A percentile compares a stretch with the other conserved stretches of the same genome.
These are phyloP conservation scores for Pterocles burchelli DNA, from an alignment of 2,113 vertebrate genomes.

Conservation along the genomic window DNA sequence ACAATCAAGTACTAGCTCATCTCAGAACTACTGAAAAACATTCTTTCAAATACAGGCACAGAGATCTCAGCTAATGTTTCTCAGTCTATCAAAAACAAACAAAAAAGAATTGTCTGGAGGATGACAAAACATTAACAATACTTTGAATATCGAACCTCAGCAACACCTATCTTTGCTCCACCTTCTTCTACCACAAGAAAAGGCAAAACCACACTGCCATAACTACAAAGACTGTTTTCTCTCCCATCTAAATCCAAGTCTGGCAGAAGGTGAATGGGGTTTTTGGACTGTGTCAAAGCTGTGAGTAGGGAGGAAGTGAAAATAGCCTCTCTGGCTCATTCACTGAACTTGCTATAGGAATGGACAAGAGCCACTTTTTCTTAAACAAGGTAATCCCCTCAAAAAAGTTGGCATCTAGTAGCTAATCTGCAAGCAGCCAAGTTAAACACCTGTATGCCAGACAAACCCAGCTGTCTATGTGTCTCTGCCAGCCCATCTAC, in stretches of 20 bases:
- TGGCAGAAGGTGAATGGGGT: background rate
- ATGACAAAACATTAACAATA: background rate
- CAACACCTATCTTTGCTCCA: background rate
- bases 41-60: background rate
- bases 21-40: background rate
- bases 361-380: background rate
- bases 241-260: background rate
- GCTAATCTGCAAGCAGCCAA: background rate
- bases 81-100: background rate
- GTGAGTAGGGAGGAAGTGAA: background rate
- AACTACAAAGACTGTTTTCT: background rate
- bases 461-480: background rate
- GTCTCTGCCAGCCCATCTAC: conserved; percentile 4
- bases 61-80: background rate
- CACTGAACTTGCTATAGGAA: background rate
- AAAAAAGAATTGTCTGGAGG: background rate
- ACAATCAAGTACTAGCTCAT: background rate
- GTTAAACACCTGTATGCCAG: conserved; percentile 24
- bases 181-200: background rate
- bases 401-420: background rate
- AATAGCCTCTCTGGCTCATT: background rate
- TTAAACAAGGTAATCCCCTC: conserved; percentile 13
- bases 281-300: background rate
- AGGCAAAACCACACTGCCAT: background rate
- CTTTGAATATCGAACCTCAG: background rate